These are phyloP conservation scores for Chaetorhynchus papuensis DNA, from an alignment of 2,113 vertebrate genomes.

Conservation along the genomic window DNA sequence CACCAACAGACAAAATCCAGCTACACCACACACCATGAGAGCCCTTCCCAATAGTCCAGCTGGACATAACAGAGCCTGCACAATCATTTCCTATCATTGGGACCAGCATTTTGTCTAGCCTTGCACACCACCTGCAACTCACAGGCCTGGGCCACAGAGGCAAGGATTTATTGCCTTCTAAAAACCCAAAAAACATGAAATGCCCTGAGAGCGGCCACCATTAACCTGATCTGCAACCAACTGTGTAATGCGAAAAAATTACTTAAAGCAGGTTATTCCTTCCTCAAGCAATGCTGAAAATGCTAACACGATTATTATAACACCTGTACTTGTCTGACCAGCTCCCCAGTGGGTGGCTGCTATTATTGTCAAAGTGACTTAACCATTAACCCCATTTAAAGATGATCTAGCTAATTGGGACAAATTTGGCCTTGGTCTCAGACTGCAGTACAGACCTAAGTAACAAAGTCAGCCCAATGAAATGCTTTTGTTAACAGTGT, in stretches of 20 bases:
- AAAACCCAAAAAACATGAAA: not conserved
- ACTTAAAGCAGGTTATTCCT: not conserved
- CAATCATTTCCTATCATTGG: not conserved
- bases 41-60: not conserved
- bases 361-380: conserved; percentile 55
- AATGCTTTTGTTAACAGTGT: not conserved
- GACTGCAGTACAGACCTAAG: not conserved
- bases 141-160: not conserved
- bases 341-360: conserved; percentile 21
- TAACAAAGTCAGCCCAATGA: not conserved
- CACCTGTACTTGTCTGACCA: conserved; percentile 10
- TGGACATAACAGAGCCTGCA: not conserved
- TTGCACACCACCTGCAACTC: not conserved
- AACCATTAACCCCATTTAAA: conserved; percentile 45
- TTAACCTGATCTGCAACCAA: not conserved
- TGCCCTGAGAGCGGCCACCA: not conserved
- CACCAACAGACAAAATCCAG: not conserved
- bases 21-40: not conserved
- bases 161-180: not conserved
- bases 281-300: conserved; percentile 14
- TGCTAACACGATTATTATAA: not conserved
- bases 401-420: not conserved
- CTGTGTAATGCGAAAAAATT: not conserved
- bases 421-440: conserved; percentile 28
- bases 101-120: not conserved